phyloP scores from a whole-genome alignment of 2,113 vertebrate genomes.

The Dromaius novaehollandiae region DNA sequence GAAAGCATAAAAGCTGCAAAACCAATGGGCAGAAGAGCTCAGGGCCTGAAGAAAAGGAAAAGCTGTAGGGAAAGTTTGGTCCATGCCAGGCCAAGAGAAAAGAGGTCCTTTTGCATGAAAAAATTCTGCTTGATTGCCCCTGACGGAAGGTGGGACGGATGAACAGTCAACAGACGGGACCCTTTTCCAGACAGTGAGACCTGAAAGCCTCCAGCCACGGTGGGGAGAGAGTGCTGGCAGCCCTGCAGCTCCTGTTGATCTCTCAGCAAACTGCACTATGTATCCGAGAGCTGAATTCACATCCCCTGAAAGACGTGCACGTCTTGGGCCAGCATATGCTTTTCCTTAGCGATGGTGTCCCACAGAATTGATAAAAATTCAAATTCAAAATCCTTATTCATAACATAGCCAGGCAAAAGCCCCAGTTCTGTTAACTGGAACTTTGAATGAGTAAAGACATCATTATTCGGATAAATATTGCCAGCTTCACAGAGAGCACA shows the following conservation, averaged over 20 bases:
- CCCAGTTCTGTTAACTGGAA: neutral
- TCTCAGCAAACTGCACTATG: neutral
- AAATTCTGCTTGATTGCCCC: neutral
- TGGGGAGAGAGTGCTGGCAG: neutral
- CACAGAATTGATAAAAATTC: neutral
- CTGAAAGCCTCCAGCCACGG: neutral
- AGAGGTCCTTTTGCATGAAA: neutral
- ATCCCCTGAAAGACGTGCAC: fast-evolving
- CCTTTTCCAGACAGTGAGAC: neutral
- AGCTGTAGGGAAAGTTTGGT: neutral
- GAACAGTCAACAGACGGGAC: neutral
- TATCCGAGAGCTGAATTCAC: neutral
- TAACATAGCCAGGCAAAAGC: neutral
- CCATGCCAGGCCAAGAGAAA: neutral
- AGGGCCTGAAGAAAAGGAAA: neutral
- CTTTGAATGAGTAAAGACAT: neutral
- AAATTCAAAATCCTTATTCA: neutral
- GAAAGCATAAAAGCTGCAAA: neutral
- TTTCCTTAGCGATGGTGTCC: neutral
- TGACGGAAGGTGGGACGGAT: neutral
- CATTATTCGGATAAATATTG: neutral
- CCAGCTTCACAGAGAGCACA: neutral
- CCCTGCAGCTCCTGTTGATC: neutral
- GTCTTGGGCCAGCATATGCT: neutral
- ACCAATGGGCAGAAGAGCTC: neutral